Base-by-base conservation (phyloP, 2,797 vertebrate species). In the Holocentrus rufus region DNA sequence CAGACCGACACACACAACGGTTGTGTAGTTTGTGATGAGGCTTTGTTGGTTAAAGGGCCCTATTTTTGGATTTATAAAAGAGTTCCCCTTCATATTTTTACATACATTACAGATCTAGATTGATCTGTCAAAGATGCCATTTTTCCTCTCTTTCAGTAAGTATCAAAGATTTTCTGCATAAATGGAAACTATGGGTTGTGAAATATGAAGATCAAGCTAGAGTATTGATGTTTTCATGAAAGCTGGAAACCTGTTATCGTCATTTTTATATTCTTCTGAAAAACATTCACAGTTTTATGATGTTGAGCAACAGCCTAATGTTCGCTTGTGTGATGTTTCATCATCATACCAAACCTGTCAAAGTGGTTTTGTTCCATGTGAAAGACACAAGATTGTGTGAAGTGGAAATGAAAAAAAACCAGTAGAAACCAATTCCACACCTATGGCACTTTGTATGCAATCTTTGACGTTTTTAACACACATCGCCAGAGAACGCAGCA, bases 341-440 rank as follows among this genome's bases (percentile, higher is more conserved):
- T 57, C 55, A 57, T 18, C 30, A 10, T 7, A 57, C n/a, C 17
- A 31, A 57, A 57, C 11, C 55, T 57, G 55, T 39, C 18, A 31
- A 31, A 22, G 11, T 17, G 15, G 27, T 14, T 18, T 56, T 1
- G 14, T 47, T 58, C 31, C 2, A 34, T 13, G 17, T 49, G 49
- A 66, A 54, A 25, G 62, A 64, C 9, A 71, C 17, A 58, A 23
- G 14, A 5, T 59, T n/a, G 54, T 65, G 34, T 52, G 39, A 67
- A 57, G 68, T 71, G 64, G 10, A 7, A 11, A 69, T 67, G 4
- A 1, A 46, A n/a, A 54, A 53, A 15, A 44, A 69, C n/a, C 36
- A 30, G 7, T 39, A 50, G 30, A 68, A 78, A 74, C 58, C 57
- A 67, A 79, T 79, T 71, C 72, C 69, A 62, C 65, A 71, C 77